A percentile compares a stretch with the other conserved stretches of the same genome.
Conservation (phyloP, 1,140 invertebrate genomes). For the Pogonus chalceus region DNA sequence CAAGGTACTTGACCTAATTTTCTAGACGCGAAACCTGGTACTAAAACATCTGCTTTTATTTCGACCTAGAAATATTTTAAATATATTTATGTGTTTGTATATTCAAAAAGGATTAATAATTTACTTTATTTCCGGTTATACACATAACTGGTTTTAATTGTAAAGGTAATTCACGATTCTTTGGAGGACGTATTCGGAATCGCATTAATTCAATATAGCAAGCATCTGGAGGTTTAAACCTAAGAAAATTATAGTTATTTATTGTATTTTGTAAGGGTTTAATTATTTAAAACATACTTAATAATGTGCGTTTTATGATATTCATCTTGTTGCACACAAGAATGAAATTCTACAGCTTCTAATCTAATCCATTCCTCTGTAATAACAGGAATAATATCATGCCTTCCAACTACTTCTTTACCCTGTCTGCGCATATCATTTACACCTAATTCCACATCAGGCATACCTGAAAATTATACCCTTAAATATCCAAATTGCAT, state of each 20-base stretch:
- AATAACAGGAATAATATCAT: conserved; percentile 98
- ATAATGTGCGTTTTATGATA: conserved; percentile 87
- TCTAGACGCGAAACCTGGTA: conserved; percentile 91
- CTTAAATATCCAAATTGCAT: not conserved
- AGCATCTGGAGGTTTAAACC: conserved; percentile 96
- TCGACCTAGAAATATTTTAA: conserved; percentile 56
- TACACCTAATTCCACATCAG: conserved; percentile 90
- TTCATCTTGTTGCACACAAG: conserved; percentile 83
- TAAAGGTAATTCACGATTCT: conserved; percentile 92
- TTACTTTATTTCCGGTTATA: conserved; percentile 72
- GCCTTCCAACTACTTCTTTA: conserved; percentile 95
- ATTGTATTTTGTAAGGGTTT: not conserved
- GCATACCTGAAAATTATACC: conserved; percentile 78
- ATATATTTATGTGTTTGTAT: conserved; percentile 5
- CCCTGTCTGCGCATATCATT: conserved; percentile 95
- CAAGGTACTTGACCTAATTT: conserved; percentile 93
- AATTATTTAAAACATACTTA: conserved; percentile 49
- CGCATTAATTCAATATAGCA: conserved; percentile 96
- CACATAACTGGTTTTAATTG: conserved; percentile 84
- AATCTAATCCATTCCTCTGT: conserved; percentile 99
- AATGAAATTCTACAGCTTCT: conserved; percentile 90
- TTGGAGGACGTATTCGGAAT: conserved; percentile 90
- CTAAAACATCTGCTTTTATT: conserved; percentile 84
- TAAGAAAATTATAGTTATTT: conserved; percentile 31
- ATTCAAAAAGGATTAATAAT: conserved; percentile 11